Evolutionary conservation across 2,888 invertebrate species (phyloP), one percentile per base, ranked within the genome.

Genomic region (Melieria omissa): DNA sequence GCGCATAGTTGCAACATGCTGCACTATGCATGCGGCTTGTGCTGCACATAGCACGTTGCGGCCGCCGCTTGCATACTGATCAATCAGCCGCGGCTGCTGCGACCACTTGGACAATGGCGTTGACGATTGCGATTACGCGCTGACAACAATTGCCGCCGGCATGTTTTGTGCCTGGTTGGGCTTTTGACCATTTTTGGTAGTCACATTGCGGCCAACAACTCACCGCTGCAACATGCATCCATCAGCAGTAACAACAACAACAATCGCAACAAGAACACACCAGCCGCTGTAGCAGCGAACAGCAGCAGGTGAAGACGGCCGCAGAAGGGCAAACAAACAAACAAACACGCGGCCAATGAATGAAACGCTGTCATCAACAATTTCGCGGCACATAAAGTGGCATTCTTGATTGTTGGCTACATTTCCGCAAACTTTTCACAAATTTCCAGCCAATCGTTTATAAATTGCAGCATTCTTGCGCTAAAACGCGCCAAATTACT

Each of bases 131-230:
- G 54, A 47, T 8, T 58, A 16, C 10, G 44, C 45, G 14, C 16
- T 70, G 63, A 45, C 60, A 54, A 65, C 75, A 74, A 74, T 68
- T 76, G 74, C 71, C 2, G 29, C 2, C 72, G 76, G 76, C 77
- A 76, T 77, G 71, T 77, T 74, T 75, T 69, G 73, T 74, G 69
- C 46, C 7, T n/a, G 9, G 60, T 74, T 71, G 81, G 82, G 81
- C 80, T 79, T 84, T 80, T 80, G 79, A 80, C 84, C 84, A 82
- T 83, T 83, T 84, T 84, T 80, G 82, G 82, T 80, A 82, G 82
- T 69, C 45, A 46, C 52, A 61, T 42, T 12, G n/a, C 62, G 58
- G 64, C 46, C 60, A 72, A 55, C 63, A 67, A 62, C 49, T 41
- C 67, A 66, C 57, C 62, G 44, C 14, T 10, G 54, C 49, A 10